Evolutionary conservation across 2,113 vertebrate species (phyloP), one percentile per base, ranked within the genome.

Genomic region (Corythornis cristatus): DNA sequence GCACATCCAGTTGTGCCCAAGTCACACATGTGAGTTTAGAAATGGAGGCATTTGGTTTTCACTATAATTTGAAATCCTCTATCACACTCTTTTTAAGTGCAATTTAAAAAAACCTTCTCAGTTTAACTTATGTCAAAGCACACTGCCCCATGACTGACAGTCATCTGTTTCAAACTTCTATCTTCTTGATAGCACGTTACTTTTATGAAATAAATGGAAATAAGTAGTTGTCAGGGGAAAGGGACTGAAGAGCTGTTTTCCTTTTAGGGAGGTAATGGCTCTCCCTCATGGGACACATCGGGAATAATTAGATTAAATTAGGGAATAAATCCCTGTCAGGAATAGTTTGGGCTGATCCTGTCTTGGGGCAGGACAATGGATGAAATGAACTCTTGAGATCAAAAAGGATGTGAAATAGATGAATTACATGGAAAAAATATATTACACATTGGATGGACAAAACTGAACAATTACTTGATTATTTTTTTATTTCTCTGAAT

Each of bases 51-150:
- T 35, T 64, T 37, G 21, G 45, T 48, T 70, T 78, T 48, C 50
- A 35, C 8, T 19, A 43, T 14, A 19, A 33, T 60, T 48, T 60
- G 23, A 64, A 84, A 64, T 19, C 28, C 37, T 25, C 22, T 33
- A 22, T 76, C 0, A 0, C 2, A 7, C 12, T 14, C 26, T 29
- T 82, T 42, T 45, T 18, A 67, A 3, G 2, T 67, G 43, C 22
- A 25, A 56, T 65, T 45, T 7, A 54, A 61, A 71, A 66, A 61
- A 23, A 23, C 5, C 53, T 50, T 15, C 17, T 76, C 70, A 35
- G 23, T 23, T 70, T 53, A 46, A 46, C 50, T 77, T 45, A 40
- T 37, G 26, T 22, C 53, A 54, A 81, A 86, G 40, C 22, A 51
- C 23, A 3, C 33, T 9, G 23, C 15, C 21, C 8, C 53, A 82